phyloP scores from a whole-genome alignment of 2,888 invertebrate genomes.

The Salpingus planirostris region DNA sequence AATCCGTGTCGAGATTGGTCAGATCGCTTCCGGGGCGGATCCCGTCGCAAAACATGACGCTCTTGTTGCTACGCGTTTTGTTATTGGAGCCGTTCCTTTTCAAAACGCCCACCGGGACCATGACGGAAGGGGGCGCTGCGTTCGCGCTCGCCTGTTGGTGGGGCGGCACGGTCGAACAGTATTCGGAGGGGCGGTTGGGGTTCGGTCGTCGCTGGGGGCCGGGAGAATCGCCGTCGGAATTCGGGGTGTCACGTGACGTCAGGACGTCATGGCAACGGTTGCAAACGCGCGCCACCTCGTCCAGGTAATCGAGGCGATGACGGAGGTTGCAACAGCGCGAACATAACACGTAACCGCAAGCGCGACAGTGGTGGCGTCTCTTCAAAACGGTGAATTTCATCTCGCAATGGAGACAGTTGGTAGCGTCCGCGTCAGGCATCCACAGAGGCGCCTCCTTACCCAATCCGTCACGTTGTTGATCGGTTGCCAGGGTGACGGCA shows the following conservation, averaged over 20 bases:
- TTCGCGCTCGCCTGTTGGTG: constrained; percentile 56
- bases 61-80: constrained; percentile 51
- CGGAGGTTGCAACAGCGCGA: constrained; percentile 67
- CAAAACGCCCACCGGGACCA: constrained; percentile 77
- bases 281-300: constrained; percentile 72
- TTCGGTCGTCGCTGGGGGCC: constrained; percentile 49
- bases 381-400: constrained; percentile 72
- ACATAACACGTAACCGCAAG: constrained; percentile 77
- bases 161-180: constrained; percentile 76
- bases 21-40: constrained; percentile 81
- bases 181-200: constrained; percentile 81
- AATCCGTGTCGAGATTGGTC: constrained; percentile 64
- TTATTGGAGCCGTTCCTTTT: constrained; percentile 57
- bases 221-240: too few species aligned
- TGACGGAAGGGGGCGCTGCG: constrained; percentile 57
- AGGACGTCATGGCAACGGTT: too few species aligned
- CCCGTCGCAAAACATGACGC: constrained; percentile 84
- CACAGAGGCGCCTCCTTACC: constrained; percentile 75
- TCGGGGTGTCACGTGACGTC: too few species aligned
- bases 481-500: too few species aligned
- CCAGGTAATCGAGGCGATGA: constrained; percentile 62
- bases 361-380: constrained; percentile 79
- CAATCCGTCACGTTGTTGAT: too few species aligned
- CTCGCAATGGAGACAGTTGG: constrained; percentile 75
- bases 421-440: constrained; percentile 77